These are phyloP conservation scores for Hetaerina titia DNA, from an alignment of 2,888 invertebrate genomes.

Conservation along the genomic window DNA sequence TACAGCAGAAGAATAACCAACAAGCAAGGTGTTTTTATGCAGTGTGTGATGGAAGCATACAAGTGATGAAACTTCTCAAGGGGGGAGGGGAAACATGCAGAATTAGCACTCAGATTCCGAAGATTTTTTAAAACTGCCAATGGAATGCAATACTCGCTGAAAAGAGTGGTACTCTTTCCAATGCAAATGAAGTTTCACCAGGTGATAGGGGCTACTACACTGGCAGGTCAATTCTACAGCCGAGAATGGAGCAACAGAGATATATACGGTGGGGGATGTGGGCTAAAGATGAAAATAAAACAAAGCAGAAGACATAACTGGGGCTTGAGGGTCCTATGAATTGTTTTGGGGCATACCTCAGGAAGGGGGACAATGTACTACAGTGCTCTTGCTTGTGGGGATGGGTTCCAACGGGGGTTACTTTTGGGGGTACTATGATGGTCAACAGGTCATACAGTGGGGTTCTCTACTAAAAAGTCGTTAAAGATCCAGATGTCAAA, in stretches of 20 bases:
- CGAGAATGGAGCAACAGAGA: conserved; percentile 26
- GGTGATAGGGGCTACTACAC: conserved; percentile 44
- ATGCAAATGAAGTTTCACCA: conserved; percentile 54
- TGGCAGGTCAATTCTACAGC: conserved; percentile 53
- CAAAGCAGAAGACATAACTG: conserved; percentile 57
- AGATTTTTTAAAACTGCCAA: not conserved
- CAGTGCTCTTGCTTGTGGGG: conserved; percentile 60
- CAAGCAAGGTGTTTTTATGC: conserved; percentile 61
- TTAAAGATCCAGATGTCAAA: conserved; percentile 64
- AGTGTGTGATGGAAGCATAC: conserved; percentile 58
- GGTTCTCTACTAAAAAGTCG: conserved; percentile 54
- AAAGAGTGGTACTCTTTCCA: not conserved
- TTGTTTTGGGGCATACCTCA: conserved; percentile 38
- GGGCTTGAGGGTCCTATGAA: conserved; percentile 52
- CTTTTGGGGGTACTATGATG: conserved; percentile 61
- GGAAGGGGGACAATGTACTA: conserved; percentile 47
- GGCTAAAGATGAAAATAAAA: conserved; percentile 43
- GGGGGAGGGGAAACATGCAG: conserved; percentile 29
- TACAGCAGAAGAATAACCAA: conserved; percentile 54
- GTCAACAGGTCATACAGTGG: conserved; percentile 63
- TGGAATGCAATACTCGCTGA: not conserved
- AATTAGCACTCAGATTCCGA: not conserved
- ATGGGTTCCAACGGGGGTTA: conserved; percentile 44
- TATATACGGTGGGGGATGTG: not conserved
- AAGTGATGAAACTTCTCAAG: conserved; percentile 35